phyloP scores from a whole-genome alignment of 2,797 vertebrate genomes.

The Dermochelys coriacea region DNA sequence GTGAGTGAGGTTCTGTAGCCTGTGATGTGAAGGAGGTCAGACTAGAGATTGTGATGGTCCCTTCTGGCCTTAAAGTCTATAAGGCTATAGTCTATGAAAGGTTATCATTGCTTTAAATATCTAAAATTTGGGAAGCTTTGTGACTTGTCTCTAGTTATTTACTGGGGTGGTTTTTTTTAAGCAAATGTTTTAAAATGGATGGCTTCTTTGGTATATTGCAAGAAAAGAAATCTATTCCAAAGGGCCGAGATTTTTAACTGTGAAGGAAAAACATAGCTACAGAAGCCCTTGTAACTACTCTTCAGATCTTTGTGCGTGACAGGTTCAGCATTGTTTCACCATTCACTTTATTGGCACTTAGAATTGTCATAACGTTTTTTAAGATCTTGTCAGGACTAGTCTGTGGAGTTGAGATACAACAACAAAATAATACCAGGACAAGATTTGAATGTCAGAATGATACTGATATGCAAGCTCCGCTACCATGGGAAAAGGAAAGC shows the following conservation, averaged over 20 bases:
- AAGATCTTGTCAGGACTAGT: not conserved
- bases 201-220: constrained; percentile 56
- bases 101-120: not conserved
- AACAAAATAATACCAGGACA: not conserved
- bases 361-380: not conserved
- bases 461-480: not conserved
- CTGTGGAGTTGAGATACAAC: not conserved
- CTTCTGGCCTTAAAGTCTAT: not conserved
- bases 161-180: constrained; percentile 29
- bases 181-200: constrained; percentile 46
- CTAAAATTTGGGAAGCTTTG: not conserved
- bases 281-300: constrained; percentile 35
- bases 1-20: not conserved
- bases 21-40: not conserved
- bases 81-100: not conserved
- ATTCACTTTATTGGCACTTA: not conserved
- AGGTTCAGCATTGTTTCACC: not conserved
- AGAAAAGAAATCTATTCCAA: constrained; percentile 58
- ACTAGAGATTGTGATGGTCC: not conserved
- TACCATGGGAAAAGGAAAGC: not conserved
- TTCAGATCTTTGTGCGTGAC: not conserved
- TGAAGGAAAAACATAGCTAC: not conserved
- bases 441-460: not conserved
- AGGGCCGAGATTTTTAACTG: constrained; percentile 44
- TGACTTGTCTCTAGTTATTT: constrained; percentile 28